A percentile compares a stretch with the other conserved stretches of the same genome.
Evolutionary conservation across 2,797 vertebrate genomes (phyloP).

Genomic region (Chelonia mydas): DNA sequence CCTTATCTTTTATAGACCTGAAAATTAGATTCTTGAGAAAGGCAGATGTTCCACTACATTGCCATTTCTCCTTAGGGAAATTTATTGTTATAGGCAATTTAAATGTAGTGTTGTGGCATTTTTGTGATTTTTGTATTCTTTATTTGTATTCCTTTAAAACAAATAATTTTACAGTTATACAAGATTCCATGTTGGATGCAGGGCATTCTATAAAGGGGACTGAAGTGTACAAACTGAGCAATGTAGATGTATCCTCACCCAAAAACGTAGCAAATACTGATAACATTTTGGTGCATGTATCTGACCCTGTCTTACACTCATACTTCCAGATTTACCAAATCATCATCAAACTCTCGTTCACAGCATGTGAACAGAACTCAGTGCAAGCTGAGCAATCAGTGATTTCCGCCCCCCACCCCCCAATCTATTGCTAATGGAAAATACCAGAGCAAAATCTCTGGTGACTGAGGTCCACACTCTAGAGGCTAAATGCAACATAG

Average conservation of each 20-base stretch:
- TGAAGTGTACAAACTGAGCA: not conserved
- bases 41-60: accelerated
- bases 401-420: not conserved
- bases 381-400: not conserved
- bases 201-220: not conserved
- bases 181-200: not conserved
- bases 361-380: not conserved
- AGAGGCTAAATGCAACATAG: not conserved
- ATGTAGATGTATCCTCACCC: not conserved
- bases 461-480: not conserved
- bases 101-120: not conserved
- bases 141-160: not conserved
- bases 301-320: not conserved
- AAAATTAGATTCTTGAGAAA: not conserved
- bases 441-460: not conserved
- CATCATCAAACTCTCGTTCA: accelerated
- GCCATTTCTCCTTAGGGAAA: not conserved
- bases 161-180: not conserved
- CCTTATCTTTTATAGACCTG: not conserved
- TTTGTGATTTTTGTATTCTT: not conserved
- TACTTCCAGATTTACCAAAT: not conserved
- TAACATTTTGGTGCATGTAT: not conserved
- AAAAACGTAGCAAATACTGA: not conserved
- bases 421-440: not conserved
- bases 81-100: not conserved